Base-by-base conservation (phyloP, 2,888 invertebrate species). In the Meteorus colon region DNA sequence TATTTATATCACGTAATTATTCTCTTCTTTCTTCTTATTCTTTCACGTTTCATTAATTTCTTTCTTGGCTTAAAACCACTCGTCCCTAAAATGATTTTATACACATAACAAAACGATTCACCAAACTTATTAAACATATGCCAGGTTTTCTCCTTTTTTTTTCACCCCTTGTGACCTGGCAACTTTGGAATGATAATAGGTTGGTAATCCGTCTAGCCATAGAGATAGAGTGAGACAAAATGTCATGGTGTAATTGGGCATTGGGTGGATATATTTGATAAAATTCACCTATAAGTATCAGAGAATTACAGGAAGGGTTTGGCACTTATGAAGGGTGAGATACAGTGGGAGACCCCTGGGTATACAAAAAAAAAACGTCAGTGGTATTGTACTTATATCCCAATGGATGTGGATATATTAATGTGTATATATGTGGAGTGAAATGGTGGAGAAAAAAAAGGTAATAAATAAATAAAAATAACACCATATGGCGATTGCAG, bases 401-500 rank as follows among this genome's bases (percentile, higher is more conserved):
- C 76, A 74, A 78, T 79, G 34, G 37, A 34, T 41, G n/a, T n/a
- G 12, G 4, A 16, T 63, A 75, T 34, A 34, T 34, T 8, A 8
- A 34, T 75, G 73, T 63, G 66, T 45, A 37, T 74, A 81, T 77
- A 73, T 77, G 66, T 77, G 78, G 80, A 79, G 80, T 74, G 79
- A 79, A 77, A 77, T 45, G 77, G 77, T 12, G 8, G 73, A 65
- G 41, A 37, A 48, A 68, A 65, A 24, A 41, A 77, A 69, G 72
- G 45, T 41, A 31, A 67, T 67, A 72, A 72, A 76, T 65, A 67
- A 55, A 76, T 51, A 66, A 37, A 67, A 77, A 77, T 86, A 86
- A 86, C 85, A 84, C 89, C 89, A 89, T 89, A 89, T 89, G 89
- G 88, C 82, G 82, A 78, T 77, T 85, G 89, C 89, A 89, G 89